A percentile compares a stretch with the other conserved stretches of the same genome.
These are phyloP conservation scores for Drosophila neonasuta DNA, from an alignment of 2,888 invertebrate species.

Conservation along the genomic window DNA sequence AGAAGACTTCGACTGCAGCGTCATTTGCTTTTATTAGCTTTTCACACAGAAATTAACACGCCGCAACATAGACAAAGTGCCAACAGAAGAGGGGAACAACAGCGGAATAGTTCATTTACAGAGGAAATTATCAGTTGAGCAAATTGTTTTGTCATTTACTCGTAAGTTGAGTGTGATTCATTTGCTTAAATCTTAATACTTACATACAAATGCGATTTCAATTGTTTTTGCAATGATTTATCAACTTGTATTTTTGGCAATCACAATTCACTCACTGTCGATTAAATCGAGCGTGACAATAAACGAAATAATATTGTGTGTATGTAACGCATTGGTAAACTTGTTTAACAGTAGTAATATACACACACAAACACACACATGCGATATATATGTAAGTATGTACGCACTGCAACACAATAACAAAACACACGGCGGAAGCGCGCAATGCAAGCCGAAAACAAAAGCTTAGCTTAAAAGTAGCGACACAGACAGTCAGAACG, in stretches of 20 bases:
- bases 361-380: slow-evolving; percentile 15
- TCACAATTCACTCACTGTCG: slow-evolving; percentile 25
- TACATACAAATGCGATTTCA: slow-evolving; percentile 33
- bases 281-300: slow-evolving; percentile 68
- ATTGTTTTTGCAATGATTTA: slow-evolving; percentile 46
- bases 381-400: slow-evolving; percentile 6
- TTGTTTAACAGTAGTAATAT: slow-evolving; percentile 46
- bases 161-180: slow-evolving; percentile 20
- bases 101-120: slow-evolving; percentile 12
- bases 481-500: slow-evolving; percentile 36
- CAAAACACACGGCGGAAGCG: slow-evolving; percentile 47
- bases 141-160: slow-evolving; percentile 32
- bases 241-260: slow-evolving; percentile 38
- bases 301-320: slow-evolving; percentile 50
- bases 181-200: slow-evolving; percentile 22
- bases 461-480: slow-evolving; percentile 50
- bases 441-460: slow-evolving; percentile 43
- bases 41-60: slow-evolving; percentile 58
- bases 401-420: slow-evolving; percentile 44
- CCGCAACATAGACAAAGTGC: slow-evolving; percentile 5
- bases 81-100: neutral
- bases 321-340: slow-evolving; percentile 69
- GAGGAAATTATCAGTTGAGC: slow-evolving; percentile 29
- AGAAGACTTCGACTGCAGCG: slow-evolving; percentile 28
- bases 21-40: slow-evolving; percentile 50